Evolutionary conservation across 2,797 vertebrate species (phyloP), one percentile per base, ranked within the genome.

Genomic region (Melanotaenia maccullochi): DNA sequence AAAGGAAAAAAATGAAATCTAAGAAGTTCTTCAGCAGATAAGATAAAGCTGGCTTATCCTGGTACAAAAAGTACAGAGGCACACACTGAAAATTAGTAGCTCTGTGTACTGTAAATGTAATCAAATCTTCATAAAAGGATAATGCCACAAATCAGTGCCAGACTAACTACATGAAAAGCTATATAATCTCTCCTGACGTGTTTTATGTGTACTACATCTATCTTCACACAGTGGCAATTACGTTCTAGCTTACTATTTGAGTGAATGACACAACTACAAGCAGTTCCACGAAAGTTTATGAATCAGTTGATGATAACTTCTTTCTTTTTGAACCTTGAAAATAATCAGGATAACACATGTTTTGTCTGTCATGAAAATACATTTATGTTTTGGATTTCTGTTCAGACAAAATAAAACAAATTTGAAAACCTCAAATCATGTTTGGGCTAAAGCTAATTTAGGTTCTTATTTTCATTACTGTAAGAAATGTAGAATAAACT

Each of bases 21-120:
- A 57, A 36, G 69, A 38, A 28, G 40, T 22, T 58, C 3, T 65
- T 49, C 78, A 57, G 22, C 16, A 68, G 79, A 85, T 79, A 87
- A 78, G 30, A 85, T 74, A 67, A 72, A 68, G 28, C n/a, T 49
- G 18, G 1, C 62, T 69, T 69, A 60, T 73, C 35, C 24, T 44
- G 18, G 32, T 51, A 80, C 76, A 69, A 32, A 60, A 61, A n/a
- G 49, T 42, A 69, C 75, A 71, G 52, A 71, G 52, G 54, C 18
- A 65, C 63, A 35, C n/a, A 8, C 0, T 14, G 56, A 40, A 60
- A 49, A 0, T 32, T 28, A 70, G 30, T 28, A 9, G 4, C 49
- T 58, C 7, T 1, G 8, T 56, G 66, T 51, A 61, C n/a, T 1
- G 20, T 12, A 1, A 25, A 11, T 54, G 24, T 44, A 57, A 61